Percentiles rank a stretch among this genome's conserved stretches.
Evolutionary conservation across 2,888 invertebrate genomes (phyloP).

Genomic region (Neoascia interrupta): DNA sequence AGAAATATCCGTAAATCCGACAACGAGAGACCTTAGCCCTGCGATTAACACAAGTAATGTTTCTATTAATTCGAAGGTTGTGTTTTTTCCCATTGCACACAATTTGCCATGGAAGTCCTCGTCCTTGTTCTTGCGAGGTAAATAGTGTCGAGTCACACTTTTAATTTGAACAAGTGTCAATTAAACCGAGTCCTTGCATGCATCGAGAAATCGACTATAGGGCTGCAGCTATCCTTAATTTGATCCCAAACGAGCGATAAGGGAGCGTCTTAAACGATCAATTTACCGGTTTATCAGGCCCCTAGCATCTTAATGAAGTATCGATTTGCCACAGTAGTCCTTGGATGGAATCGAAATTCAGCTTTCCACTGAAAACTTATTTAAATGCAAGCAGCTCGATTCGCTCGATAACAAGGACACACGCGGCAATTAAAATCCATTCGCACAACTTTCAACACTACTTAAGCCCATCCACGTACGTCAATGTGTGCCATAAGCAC

Average conservation of each 20-base stretch:
- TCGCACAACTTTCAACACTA: constrained; percentile 40
- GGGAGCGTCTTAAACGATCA: constrained; percentile 14
- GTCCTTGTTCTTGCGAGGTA: background rate
- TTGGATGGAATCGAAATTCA: background rate
- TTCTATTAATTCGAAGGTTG: constrained; percentile 43
- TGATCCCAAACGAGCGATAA: constrained; percentile 28
- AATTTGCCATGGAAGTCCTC: background rate
- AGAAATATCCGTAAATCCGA: constrained; percentile 49
- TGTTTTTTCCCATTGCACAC: background rate
- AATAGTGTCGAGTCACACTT: constrained; percentile 20
- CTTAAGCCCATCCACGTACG: constrained; percentile 26
- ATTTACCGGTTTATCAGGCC: constrained; percentile 24
- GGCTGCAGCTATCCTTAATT: constrained; percentile 18
- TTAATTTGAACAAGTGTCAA: constrained; percentile 21
- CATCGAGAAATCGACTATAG: background rate
- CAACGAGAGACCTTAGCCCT: constrained; percentile 29
- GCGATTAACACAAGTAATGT: constrained; percentile 50
- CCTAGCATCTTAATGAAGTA: constrained; percentile 45
- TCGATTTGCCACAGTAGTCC: constrained; percentile 21
- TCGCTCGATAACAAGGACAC: constrained; percentile 16
- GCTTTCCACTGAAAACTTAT: background rate
- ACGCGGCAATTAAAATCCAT: no score
- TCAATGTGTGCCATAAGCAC: constrained; percentile 14
- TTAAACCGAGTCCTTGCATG: constrained; percentile 24
- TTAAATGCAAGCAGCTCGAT: no score